Conservation (phyloP, 2,113 vertebrate genomes). For the Lophochroa leadbeateri region DNA sequence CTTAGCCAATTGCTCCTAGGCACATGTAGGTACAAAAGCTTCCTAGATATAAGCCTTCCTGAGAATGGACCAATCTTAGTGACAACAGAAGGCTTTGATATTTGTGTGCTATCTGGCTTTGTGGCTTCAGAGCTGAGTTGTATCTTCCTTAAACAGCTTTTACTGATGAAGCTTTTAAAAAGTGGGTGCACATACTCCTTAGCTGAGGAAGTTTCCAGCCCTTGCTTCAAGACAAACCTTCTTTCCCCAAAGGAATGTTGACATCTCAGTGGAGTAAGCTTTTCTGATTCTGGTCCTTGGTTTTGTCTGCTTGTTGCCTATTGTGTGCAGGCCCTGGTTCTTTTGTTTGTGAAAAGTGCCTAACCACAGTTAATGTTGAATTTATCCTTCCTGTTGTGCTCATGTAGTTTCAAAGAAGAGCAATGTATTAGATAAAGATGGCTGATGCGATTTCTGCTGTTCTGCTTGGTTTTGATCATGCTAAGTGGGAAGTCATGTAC, state of each 20-base stretch:
- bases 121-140: background rate
- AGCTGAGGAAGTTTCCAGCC: background rate
- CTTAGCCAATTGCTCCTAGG: background rate
- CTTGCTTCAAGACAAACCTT: background rate
- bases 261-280: background rate
- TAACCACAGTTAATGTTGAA: constrained; percentile 19
- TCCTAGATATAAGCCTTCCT: background rate
- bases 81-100: background rate
- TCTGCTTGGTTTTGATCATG: constrained; percentile 62
- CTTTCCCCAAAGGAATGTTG: background rate
- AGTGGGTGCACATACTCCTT: background rate
- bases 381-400: constrained; percentile 12
- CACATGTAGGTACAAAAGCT: background rate
- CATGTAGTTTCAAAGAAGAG: background rate
- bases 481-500: constrained; percentile 53
- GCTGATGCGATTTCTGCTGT: constrained; percentile 16
- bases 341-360: background rate
- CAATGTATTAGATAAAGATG: background rate
- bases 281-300: background rate
- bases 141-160: background rate
- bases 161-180: background rate
- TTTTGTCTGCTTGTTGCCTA: background rate
- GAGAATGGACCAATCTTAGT: background rate
- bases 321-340: background rate
- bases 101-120: background rate